Conservation (phyloP, 2,113 vertebrate genomes). For the Mormyrus iriodes region DNA sequence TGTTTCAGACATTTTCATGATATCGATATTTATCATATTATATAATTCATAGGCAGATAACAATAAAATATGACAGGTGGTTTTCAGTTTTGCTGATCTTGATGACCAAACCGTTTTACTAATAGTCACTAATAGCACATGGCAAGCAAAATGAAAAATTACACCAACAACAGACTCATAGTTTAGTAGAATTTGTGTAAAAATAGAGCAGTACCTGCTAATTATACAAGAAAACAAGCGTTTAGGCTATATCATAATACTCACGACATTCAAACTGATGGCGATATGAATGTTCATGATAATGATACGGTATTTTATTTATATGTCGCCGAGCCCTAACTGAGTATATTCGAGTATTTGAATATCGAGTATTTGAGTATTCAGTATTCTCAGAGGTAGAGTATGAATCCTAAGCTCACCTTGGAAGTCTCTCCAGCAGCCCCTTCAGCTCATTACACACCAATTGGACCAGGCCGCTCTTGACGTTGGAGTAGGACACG, state of each 20-base stretch:
- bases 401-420: conserved; percentile 52
- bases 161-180: not conserved
- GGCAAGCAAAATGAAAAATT: not conserved
- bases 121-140: not conserved
- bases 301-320: not conserved
- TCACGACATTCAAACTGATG: not conserved
- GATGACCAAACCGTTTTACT: not conserved
- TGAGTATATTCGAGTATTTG: not conserved
- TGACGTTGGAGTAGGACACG: conserved; percentile 86
- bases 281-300: not conserved
- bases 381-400: not conserved
- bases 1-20: too few relatives aligned
- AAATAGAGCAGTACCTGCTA: not conserved
- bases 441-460: conserved; percentile 87
- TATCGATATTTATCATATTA: too few relatives aligned
- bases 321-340: not conserved
- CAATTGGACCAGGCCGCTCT: conserved; percentile 83
- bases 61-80: not conserved
- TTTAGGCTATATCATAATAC: not conserved
- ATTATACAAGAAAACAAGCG: not conserved
- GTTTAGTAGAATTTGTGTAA: not conserved
- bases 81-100: not conserved
- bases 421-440: conserved; percentile 80
- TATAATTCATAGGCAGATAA: too few relatives aligned
- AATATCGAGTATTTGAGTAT: not conserved